Conservation (phyloP, 2,113 vertebrate species). For the Kryptolebias marmoratus region DNA sequence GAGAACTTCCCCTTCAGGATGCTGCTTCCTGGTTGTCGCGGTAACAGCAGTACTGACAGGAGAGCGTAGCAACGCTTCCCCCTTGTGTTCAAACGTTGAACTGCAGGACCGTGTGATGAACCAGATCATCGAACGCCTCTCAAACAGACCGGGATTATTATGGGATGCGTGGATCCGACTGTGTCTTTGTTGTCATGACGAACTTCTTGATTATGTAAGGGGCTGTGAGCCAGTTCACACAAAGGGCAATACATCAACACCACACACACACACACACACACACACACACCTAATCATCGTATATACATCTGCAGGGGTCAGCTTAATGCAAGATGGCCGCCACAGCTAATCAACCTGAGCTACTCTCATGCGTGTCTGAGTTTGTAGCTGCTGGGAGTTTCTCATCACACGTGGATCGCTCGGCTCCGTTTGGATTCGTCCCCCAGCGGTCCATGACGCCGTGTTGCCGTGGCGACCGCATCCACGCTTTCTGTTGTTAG, state of each 20-base stretch:
- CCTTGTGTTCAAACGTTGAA: constrained; percentile 31
- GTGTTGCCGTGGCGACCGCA: constrained; percentile 45
- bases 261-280: background rate
- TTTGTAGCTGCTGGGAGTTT: too few species aligned
- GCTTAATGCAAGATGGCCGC: too few species aligned
- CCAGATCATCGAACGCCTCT: constrained; percentile 26
- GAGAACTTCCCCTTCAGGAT: too few species aligned
- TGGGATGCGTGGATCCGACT: constrained; percentile 9
- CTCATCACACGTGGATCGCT: too few species aligned
- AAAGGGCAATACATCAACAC: background rate
- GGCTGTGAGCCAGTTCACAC: constrained; percentile 33
- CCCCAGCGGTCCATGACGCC: constrained; percentile 11
- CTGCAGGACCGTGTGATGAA: background rate
- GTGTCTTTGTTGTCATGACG: constrained; percentile 41
- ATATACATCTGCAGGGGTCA: too few species aligned
- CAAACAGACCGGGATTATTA: constrained; percentile 8
- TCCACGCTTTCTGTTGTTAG: constrained; percentile 8
- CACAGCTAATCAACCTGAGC: too few species aligned
- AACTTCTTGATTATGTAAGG: constrained; percentile 38
- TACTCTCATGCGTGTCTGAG: too few species aligned
- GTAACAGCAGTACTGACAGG: too few species aligned
- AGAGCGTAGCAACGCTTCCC: constrained; percentile 19
- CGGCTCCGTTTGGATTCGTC: constrained; percentile 10
- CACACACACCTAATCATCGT: background rate
- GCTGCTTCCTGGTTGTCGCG: too few species aligned